Base-by-base conservation (phyloP, 2,797 vertebrate genomes). In the Alouatta caraya region DNA sequence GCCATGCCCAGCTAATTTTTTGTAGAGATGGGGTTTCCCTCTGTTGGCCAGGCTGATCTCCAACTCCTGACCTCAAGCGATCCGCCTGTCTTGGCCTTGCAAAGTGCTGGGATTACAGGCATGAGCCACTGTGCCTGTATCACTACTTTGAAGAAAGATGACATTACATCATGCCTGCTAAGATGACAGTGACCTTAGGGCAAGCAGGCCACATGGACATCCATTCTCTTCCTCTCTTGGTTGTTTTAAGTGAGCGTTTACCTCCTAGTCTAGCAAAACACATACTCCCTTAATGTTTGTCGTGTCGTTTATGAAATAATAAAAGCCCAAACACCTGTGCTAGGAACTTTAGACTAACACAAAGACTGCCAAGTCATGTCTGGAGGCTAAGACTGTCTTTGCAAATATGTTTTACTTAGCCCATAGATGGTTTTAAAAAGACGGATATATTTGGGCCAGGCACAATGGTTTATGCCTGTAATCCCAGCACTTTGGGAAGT, bases 171-270 rank as follows among this genome's bases (percentile, higher is more conserved):
- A 15, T n/a, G 6, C 48, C 73, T 86, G 21, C 85, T 50, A 28
- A 85, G 48, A 52, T 28, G 10, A 30, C 70, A 19, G 30, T 30
- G 73, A 33, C 39, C 46, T 4, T 3, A 24, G 39, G 70, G 7
- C 39, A 52, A 72, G 26, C 46, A 57, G 28, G 13, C 26, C 26
- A 24, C 2, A 12, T 2, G 2, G 79, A 73, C 42, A 33, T 5
- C 57, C 61, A 39, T 44, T 55, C 50, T 55, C 88, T 73, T 89
- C 89, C 78, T 83, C 7, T 39, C 61, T 61, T 55, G 50, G 6
- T 61, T 50, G 48, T 81, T 93, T 81, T 82, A 82, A 85, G 75
- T 89, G 70, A 75, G 39, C 75, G 44, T 80, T 91, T 95, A 75
- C 78, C 48, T 88, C 44, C 55, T 30, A 4, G 10, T 39, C 21